Percentiles rank a stretch among this genome's conserved stretches.
These are phyloP conservation scores for Stichodactyla helianthus DNA, from an alignment of 64 coral and sea anemone species.

Conservation along the genomic window DNA sequence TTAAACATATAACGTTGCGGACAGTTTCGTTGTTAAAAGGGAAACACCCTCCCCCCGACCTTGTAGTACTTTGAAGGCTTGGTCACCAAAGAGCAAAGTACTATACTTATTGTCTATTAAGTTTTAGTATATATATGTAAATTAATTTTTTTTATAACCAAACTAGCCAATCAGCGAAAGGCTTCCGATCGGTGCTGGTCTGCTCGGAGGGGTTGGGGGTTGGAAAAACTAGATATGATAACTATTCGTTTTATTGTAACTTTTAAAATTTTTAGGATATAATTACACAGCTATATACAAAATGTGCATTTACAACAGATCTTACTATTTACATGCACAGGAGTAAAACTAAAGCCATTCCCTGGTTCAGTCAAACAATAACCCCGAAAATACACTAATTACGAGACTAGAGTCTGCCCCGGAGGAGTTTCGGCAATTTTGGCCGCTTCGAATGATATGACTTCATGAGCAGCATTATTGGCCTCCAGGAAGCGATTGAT, in stretches of 20 bases:
- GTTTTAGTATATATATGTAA: too few species aligned
- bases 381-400: not conserved
- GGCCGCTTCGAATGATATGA: constrained; percentile 74
- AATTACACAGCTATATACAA: not conserved
- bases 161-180: too few species aligned
- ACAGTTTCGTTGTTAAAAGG: too few species aligned
- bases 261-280: not conserved
- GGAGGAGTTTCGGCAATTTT: constrained; percentile 58
- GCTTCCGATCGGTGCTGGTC: too few species aligned
- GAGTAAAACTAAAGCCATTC: not conserved
- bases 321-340: not conserved
- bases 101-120: too few species aligned
- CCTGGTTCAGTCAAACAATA: not conserved
- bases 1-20: too few species aligned
- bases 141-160: too few species aligned
- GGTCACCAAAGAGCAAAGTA: too few species aligned
- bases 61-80: too few species aligned
- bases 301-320: not conserved
- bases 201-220: too few species aligned
- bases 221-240: too few species aligned
- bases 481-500: constrained; percentile 92
- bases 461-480: constrained; percentile 76
- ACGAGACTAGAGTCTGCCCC: not conserved
- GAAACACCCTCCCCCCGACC: too few species aligned
- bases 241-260: not conserved